A percentile compares a stretch with the other conserved stretches of the same genome.
Evolutionary conservation across 2,888 invertebrate species (phyloP).

Genomic region (Agriopis aurantiaria): DNA sequence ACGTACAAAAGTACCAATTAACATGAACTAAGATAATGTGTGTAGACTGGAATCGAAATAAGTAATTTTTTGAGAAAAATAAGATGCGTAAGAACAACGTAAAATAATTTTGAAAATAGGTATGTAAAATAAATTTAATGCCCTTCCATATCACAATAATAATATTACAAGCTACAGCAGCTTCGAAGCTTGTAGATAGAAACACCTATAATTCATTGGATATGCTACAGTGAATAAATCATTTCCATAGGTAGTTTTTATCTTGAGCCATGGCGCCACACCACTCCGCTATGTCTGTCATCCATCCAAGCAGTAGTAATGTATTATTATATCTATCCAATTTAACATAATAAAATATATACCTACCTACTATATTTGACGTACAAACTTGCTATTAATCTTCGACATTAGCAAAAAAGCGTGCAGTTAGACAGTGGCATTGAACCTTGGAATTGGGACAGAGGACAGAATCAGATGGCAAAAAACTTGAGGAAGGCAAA

Average conservation of each 20-base stretch:
- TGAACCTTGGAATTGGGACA: slow-evolving; percentile 70
- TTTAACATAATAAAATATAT: slow-evolving; percentile 5
- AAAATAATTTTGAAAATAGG: no score
- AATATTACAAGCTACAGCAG: not conserved
- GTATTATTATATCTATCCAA: slow-evolving; percentile 1
- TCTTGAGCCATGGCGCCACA: slow-evolving; percentile 17
- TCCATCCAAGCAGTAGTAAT: slow-evolving; percentile 6
- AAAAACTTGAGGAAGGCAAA: slow-evolving; percentile 52
- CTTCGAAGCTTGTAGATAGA: not conserved
- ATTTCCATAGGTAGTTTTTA: not conserved
- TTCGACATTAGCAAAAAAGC: slow-evolving; percentile 62
- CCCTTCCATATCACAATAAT: not conserved
- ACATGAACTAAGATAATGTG: no score
- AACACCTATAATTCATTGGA: not conserved
- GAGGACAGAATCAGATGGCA: slow-evolving; percentile 45
- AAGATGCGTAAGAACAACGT: no score
- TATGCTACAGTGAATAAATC: slow-evolving; percentile 5
- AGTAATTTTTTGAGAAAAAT: no score
- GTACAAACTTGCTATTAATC: slow-evolving; percentile 18
- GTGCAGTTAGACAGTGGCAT: slow-evolving; percentile 78
- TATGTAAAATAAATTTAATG: no score
- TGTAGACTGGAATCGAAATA: no score
- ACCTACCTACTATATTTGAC: not conserved
- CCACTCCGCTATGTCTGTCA: not conserved
- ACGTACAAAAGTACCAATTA: no score